Percentiles rank a stretch among this genome's conserved stretches.
phyloP scores from a whole-genome alignment of 2,113 vertebrate species.

The Mastomys coucha region DNA sequence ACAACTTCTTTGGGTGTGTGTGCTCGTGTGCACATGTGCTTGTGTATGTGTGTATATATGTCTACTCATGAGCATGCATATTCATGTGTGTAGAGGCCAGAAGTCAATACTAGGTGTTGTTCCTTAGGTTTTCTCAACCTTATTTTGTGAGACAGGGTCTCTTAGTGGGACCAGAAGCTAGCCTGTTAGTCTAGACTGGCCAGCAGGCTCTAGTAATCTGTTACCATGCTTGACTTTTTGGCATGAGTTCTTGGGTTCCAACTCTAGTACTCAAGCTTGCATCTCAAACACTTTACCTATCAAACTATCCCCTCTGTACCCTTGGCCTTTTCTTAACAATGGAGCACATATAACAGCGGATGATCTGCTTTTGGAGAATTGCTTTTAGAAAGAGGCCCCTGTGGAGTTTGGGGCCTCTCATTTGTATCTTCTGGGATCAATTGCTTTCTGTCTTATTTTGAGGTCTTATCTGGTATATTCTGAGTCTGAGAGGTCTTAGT shows the following conservation, averaged over 20 bases:
- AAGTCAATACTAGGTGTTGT: neutral
- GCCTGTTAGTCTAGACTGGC: neutral
- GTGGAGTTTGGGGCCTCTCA: neutral
- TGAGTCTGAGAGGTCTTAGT: neutral
- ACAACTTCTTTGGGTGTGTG: too few species aligned
- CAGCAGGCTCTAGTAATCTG: neutral
- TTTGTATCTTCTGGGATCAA: neutral
- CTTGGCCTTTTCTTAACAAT: neutral
- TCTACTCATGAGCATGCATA: too few species aligned
- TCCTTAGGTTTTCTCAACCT: neutral
- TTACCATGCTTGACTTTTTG: neutral
- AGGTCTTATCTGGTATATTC: neutral
- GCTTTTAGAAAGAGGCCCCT: neutral
- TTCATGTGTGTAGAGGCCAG: neutral
- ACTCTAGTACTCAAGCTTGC: too few species aligned
- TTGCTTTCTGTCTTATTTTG: neutral
- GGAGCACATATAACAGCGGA: accelerated
- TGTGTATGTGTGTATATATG: neutral
- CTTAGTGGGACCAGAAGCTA: neutral
- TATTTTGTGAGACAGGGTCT: neutral
- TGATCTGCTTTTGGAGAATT: neutral
- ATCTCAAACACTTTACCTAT: neutral
- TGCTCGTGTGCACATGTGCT: too few species aligned
- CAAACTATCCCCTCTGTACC: neutral
- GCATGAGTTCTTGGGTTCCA: neutral